These are phyloP conservation scores for Zaprionus ghesquierei DNA, from an alignment of 1,140 invertebrate species.

Conservation along the genomic window DNA sequence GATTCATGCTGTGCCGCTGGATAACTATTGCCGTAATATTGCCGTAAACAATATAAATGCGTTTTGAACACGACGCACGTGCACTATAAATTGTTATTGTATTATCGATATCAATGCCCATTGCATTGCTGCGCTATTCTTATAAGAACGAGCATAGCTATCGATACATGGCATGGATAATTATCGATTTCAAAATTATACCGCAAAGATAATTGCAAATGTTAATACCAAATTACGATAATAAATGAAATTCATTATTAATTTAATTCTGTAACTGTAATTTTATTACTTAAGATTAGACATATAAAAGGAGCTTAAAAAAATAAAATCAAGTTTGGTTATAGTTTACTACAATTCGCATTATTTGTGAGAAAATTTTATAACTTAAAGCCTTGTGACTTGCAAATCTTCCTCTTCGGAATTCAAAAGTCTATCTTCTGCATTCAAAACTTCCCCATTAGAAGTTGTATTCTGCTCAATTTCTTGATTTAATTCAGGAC, in stretches of 20 bases:
- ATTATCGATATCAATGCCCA: conserved; percentile 17
- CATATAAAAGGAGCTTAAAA: background rate
- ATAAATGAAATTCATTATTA: too few species aligned
- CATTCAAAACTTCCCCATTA: too few species aligned
- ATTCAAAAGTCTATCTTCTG: too few species aligned
- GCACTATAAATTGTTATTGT: conserved; percentile 16
- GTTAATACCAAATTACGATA: too few species aligned
- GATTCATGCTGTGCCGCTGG: conserved; percentile 50
- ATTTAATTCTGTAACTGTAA: too few species aligned
- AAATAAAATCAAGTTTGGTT: background rate
- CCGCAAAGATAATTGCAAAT: background rate
- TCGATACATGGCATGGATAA: background rate
- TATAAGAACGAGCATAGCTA: background rate
- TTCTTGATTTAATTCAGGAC: background rate
- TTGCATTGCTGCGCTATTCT: background rate
- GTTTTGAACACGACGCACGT: conserved; percentile 41
- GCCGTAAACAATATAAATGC: conserved; percentile 22
- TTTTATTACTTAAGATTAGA: too few species aligned
- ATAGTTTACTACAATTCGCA: background rate
- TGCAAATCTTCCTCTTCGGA: too few species aligned
- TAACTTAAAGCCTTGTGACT: too few species aligned
- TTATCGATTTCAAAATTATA: background rate
- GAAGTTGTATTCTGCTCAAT: background rate
- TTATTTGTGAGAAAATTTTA: background rate
- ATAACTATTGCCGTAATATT: background rate